Evolutionary conservation across 2,888 invertebrate species (phyloP).

Genomic region (Drosophila engyochracea): DNA sequence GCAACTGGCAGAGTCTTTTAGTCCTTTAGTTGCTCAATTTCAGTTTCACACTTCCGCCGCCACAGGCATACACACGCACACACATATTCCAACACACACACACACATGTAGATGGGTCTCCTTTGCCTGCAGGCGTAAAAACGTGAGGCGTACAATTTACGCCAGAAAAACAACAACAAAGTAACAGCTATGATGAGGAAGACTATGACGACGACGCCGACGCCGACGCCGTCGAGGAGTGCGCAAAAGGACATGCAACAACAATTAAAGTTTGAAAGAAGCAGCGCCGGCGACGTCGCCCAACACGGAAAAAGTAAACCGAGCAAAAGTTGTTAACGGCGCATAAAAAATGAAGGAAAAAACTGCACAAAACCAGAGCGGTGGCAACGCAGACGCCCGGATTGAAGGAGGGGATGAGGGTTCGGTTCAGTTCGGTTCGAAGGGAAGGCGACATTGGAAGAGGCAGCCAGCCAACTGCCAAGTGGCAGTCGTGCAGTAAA

Average conservation of each 20-base stretch:
- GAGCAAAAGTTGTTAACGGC: conserved; percentile 81
- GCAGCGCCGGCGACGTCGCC: conserved; percentile 57
- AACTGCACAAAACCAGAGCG: conserved; percentile 44
- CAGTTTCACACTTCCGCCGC: conserved; percentile 84
- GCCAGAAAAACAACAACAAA: conserved; percentile 49
- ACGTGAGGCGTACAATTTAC: conserved; percentile 81
- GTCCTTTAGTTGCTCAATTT: conserved; percentile 84
- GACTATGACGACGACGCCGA: conserved; percentile 40
- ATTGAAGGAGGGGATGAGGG: background rate
- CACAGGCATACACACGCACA: conserved; percentile 46
- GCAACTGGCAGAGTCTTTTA: conserved; percentile 74
- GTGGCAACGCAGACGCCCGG: conserved; percentile 18
- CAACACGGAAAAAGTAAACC: conserved; percentile 80
- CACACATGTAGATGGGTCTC: conserved; percentile 65
- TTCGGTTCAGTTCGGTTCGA: background rate
- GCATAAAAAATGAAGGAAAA: conserved; percentile 74
- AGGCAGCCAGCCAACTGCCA: conserved; percentile 46
- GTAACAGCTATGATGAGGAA: conserved; percentile 43
- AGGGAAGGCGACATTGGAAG: background rate
- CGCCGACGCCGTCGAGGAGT: conserved; percentile 49
- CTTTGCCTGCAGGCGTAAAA: conserved; percentile 76
- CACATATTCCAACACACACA: conserved; percentile 18
- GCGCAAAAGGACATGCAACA: conserved; percentile 78
- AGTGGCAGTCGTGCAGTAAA: conserved; percentile 80
- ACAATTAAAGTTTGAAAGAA: conserved; percentile 80